Evolutionary conservation across 2,888 invertebrate genomes (phyloP).

Genomic region (Ferdinandea cuprea): DNA sequence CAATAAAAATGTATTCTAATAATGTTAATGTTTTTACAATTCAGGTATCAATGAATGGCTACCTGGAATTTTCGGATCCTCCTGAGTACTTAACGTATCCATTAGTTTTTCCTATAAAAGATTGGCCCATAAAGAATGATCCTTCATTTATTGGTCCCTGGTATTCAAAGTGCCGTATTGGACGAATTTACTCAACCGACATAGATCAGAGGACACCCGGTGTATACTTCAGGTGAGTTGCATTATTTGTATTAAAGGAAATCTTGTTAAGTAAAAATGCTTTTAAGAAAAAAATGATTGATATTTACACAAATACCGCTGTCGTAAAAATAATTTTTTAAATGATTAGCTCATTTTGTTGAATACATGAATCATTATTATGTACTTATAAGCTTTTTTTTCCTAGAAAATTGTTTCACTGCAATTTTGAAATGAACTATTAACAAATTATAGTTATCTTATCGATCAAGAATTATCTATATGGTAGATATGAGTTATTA

Average conservation of each 20-base stretch:
- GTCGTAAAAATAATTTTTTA: background rate
- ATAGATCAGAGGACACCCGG: conserved; percentile 90
- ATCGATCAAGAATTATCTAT: conserved; percentile 28
- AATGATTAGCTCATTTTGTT: conserved; percentile 10
- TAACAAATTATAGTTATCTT: conserved; percentile 10
- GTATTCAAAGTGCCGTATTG: conserved; percentile 94
- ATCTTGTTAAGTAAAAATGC: background rate
- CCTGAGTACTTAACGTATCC: conserved; percentile 93
- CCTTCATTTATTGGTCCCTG: conserved; percentile 97
- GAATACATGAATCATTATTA: conserved; percentile 17
- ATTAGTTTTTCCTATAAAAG: conserved; percentile 92
- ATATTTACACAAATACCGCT: too few relatives aligned
- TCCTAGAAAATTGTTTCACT: conserved; percentile 3
- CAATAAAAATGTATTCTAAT: background rate
- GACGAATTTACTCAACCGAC: conserved; percentile 88
- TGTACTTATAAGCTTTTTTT: background rate
- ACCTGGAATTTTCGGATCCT: conserved; percentile 95
- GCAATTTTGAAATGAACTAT: conserved; percentile 6
- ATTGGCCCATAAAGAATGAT: conserved; percentile 94
- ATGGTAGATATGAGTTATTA: background rate
- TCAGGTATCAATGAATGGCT: conserved; percentile 92
- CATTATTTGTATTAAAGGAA: background rate
- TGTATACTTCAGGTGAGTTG: conserved; percentile 88
- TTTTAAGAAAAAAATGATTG: background rate
- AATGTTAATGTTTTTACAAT: background rate